These are phyloP conservation scores for Orthosia gracilis DNA, from an alignment of 2,888 invertebrate species.

Conservation along the genomic window DNA sequence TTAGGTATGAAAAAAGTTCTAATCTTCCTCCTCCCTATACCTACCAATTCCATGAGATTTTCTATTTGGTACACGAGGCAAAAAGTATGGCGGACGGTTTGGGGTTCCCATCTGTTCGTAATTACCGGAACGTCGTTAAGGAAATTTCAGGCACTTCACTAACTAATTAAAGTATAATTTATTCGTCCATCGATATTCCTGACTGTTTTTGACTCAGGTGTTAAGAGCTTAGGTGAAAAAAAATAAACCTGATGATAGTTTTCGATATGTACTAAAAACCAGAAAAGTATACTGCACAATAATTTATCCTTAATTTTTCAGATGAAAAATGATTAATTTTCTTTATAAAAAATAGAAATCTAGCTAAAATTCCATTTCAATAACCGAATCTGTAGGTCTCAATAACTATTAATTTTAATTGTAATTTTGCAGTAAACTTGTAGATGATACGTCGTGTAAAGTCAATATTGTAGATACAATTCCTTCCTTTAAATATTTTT, in stretches of 20 bases:
- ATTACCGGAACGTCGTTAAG: conserved; percentile 30
- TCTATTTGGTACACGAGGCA: not conserved
- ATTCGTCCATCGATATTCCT: conserved; percentile 23
- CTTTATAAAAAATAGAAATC: too few relatives aligned
- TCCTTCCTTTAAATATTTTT: too few relatives aligned
- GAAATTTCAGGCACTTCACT: conserved; percentile 24
- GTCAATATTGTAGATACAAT: too few relatives aligned
- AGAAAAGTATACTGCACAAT: too few relatives aligned
- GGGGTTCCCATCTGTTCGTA: conserved; percentile 31
- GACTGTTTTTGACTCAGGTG: not conserved
- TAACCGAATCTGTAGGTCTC: too few relatives aligned
- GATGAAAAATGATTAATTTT: too few relatives aligned
- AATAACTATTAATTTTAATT: too few relatives aligned
- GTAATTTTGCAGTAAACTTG: too few relatives aligned
- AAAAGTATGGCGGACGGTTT: not conserved
- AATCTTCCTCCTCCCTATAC: not conserved
- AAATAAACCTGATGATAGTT: not conserved
- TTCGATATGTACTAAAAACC: too few relatives aligned
- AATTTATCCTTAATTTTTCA: too few relatives aligned
- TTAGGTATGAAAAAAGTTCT: not conserved
- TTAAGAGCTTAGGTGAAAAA: not conserved
- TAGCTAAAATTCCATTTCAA: too few relatives aligned
- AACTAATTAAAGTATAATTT: conserved; percentile 29
- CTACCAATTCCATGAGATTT: not conserved
- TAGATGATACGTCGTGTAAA: too few relatives aligned